A percentile compares a stretch with the other conserved stretches of the same genome.
Conservation (phyloP, 2,888 invertebrate species). For the Morpho achilles region DNA sequence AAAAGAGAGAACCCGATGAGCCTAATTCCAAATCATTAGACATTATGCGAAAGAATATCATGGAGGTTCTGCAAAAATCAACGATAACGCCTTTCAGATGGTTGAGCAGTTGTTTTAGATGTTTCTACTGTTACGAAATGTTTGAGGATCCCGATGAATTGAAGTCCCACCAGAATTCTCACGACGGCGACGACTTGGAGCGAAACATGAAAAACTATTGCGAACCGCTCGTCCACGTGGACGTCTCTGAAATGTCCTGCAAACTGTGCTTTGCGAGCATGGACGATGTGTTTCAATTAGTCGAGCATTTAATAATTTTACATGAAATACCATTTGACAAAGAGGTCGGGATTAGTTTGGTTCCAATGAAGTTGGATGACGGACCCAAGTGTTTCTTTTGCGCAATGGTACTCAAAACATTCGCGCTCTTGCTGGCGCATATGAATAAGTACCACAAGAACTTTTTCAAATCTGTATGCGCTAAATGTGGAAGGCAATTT, state of each 20-base stretch:
- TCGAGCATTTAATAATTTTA: constrained; percentile 33
- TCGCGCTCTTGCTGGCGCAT: constrained; percentile 41
- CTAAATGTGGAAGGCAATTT: constrained; percentile 53
- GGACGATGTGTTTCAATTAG: constrained; percentile 31
- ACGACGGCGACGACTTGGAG: constrained; percentile 29
- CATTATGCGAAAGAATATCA: constrained; percentile 39
- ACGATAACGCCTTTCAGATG: constrained; percentile 43
- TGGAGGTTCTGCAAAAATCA: constrained; percentile 37
- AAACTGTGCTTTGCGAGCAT: constrained; percentile 37
- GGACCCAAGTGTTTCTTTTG: constrained; percentile 44
- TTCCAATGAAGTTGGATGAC: constrained; percentile 40
- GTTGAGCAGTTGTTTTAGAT: constrained; percentile 39
- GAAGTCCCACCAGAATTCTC: constrained; percentile 34
- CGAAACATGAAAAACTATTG: constrained; percentile 34
- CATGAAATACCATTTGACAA: constrained; percentile 34
- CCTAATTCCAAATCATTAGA: constrained; percentile 23
- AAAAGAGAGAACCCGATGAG: constrained; percentile 13
- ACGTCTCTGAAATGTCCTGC: constrained; percentile 41
- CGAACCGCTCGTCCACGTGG: constrained; percentile 36
- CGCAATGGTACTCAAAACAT: constrained; percentile 38
- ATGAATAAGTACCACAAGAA: constrained; percentile 41
- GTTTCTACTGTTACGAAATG: constrained; percentile 45
- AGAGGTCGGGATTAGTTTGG: constrained; percentile 30
- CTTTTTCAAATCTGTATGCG: constrained; percentile 37
- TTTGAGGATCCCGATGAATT: constrained; percentile 36